Percentiles rank a stretch among this genome's conserved stretches.
These are phyloP conservation scores for Drosophila atripex DNA, from an alignment of 2,888 invertebrate species.

Conservation along the genomic window DNA sequence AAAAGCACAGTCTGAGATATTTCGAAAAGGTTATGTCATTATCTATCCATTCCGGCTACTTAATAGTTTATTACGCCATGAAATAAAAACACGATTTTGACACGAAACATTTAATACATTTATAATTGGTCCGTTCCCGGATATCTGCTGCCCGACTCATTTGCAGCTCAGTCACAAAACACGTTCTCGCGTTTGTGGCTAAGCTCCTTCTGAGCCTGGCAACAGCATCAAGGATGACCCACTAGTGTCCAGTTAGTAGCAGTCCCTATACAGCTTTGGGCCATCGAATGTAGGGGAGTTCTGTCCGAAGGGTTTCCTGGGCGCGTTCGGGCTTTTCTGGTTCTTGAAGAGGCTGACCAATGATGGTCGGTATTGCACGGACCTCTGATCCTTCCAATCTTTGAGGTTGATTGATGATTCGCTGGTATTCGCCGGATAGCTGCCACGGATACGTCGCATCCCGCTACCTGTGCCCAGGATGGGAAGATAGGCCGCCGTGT, in stretches of 20 bases:
- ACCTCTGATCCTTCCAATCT: neutral
- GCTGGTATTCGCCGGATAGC: neutral
- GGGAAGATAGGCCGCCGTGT: neutral
- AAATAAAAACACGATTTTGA: conserved; percentile 3
- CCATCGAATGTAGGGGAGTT: neutral
- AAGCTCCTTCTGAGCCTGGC: conserved; percentile 14
- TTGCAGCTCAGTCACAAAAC: conserved; percentile 11
- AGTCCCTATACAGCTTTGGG: conserved; percentile 13
- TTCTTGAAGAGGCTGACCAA: conserved; percentile 21
- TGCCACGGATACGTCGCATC: neutral
- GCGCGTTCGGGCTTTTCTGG: neutral
- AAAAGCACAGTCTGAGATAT: neutral
- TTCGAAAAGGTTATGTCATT: neutral
- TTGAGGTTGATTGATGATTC: neutral
- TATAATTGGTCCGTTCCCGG: neutral
- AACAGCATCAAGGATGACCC: conserved; percentile 4
- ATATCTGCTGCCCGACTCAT: conserved; percentile 9
- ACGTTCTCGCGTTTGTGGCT: neutral
- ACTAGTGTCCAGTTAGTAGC: conserved; percentile 12
- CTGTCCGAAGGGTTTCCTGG: conserved; percentile 6
- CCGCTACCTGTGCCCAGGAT: neutral
- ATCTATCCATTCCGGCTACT: neutral
- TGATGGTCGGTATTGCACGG: conserved; percentile 2
- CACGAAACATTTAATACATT: conserved; percentile 17
- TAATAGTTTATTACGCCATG: neutral